Percentiles rank a stretch among this genome's conserved stretches.
These are phyloP conservation scores for Apamea monoglypha DNA, from an alignment of 2,888 invertebrate genomes.

Conservation along the genomic window DNA sequence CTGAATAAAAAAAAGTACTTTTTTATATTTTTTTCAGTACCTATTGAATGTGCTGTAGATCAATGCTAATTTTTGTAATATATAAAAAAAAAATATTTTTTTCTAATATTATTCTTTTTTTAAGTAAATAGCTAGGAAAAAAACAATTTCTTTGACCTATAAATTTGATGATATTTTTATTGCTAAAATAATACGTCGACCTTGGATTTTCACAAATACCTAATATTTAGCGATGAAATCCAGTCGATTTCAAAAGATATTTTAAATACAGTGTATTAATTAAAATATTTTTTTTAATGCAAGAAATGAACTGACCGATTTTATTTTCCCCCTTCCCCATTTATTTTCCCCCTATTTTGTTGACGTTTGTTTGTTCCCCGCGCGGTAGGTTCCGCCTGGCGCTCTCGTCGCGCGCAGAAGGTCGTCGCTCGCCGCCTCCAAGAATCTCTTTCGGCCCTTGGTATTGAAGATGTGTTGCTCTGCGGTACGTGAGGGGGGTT, in stretches of 20 bases:
- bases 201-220: not conserved
- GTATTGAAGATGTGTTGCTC: slow-evolving; percentile 79
- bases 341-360: slow-evolving; percentile 61
- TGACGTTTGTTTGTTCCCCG: slow-evolving; percentile 66
- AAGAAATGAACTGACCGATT: slow-evolving; percentile 32
- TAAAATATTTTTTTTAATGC: not conserved
- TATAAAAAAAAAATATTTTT: not conserved
- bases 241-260: not conserved
- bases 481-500: slow-evolving; percentile 67
- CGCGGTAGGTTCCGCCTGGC: slow-evolving; percentile 85
- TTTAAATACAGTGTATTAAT: not conserved
- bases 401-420: slow-evolving; percentile 79
- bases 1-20: not conserved
- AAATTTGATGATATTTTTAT: not conserved
- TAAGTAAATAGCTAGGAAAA: slow-evolving; percentile 17
- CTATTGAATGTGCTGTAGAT: slow-evolving; percentile 59
- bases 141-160: slow-evolving; percentile 9
- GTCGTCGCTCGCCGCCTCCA: slow-evolving; percentile 84
- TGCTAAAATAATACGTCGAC: not conserved
- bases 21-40: slow-evolving; percentile 27
- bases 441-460: slow-evolving; percentile 90
- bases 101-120: not conserved
- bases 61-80: slow-evolving; percentile 29
- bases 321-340: slow-evolving; percentile 21
- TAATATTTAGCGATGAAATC: not conserved